Evolutionary conservation across 2,888 invertebrate genomes (phyloP).

Genomic region (Amiota mariae): DNA sequence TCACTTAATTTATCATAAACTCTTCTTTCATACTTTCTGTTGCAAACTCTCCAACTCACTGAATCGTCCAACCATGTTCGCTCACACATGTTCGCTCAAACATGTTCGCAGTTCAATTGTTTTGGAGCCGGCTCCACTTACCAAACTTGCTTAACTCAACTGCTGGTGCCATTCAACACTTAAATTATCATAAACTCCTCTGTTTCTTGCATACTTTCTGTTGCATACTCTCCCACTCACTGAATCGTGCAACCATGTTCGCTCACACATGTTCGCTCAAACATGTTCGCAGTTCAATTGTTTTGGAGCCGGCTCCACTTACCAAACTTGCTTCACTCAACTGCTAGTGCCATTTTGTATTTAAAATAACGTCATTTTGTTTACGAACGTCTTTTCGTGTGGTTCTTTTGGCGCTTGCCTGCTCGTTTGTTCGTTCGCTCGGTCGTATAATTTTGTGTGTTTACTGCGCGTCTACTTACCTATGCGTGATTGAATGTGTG

Average conservation of each 20-base stretch:
- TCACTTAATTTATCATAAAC: too few relatives aligned
- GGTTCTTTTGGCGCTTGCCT: constrained; percentile 38
- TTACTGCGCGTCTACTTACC: not conserved
- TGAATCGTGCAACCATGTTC: too few relatives aligned
- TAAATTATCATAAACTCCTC: too few relatives aligned
- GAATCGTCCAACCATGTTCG: too few relatives aligned
- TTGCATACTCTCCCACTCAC: too few relatives aligned
- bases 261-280: too few relatives aligned
- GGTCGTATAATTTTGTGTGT: not conserved
- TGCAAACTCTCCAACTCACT: too few relatives aligned
- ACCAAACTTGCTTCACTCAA: not conserved
- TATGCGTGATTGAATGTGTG: constrained; percentile 35
- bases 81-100: too few relatives aligned
- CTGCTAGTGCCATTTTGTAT: too few relatives aligned
- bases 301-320: not conserved
- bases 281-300: not conserved
- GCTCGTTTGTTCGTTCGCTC: not conserved
- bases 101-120: not conserved
- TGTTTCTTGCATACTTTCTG: too few relatives aligned
- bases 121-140: not conserved
- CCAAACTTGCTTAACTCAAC: not conserved
- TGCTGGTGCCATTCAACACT: too few relatives aligned
- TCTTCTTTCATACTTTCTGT: too few relatives aligned
- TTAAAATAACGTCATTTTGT: constrained; percentile 55
- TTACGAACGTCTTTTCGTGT: constrained; percentile 57